Evolutionary conservation across 2,797 vertebrate genomes (phyloP).

Genomic region (Diceros bicornis): DNA sequence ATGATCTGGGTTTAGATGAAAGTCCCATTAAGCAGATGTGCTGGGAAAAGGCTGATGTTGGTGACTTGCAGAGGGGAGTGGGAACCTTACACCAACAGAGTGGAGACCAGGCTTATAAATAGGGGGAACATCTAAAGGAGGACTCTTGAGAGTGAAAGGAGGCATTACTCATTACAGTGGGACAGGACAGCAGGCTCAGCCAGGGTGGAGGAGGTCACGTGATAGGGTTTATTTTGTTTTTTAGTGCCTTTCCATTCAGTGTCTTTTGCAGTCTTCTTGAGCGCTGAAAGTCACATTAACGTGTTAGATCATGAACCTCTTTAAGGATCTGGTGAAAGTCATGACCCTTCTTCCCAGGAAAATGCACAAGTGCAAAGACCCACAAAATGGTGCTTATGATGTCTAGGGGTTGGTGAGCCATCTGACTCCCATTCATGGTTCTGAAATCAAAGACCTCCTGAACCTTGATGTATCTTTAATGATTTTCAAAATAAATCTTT

Average conservation of each 20-base stretch:
- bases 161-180: neutral
- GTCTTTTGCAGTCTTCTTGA: neutral
- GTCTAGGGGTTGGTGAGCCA: neutral
- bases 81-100: neutral
- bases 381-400: neutral
- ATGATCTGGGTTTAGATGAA: neutral
- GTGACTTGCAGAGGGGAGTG: neutral
- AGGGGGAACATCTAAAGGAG: neutral
- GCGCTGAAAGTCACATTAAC: neutral
- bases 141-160: neutral
- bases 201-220: neutral
- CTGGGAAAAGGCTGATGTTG: neutral
- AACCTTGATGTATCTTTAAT: constrained; percentile 60
- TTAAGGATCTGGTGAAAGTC: constrained; percentile 23
- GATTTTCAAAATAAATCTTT: constrained; percentile 69
- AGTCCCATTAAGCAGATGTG: constrained; percentile 2
- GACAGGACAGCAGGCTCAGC: neutral
- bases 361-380: neutral
- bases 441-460: constrained; percentile 61
- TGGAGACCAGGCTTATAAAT: neutral
- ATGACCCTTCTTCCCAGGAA: neutral
- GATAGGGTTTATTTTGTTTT: neutral
- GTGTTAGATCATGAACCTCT: neutral
- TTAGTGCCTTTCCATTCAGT: constrained; percentile 11
- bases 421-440: neutral